A percentile compares a stretch with the other conserved stretches of the same genome.
Conservation (phyloP, 1,140 invertebrate species). For the Heliconius nattereri region DNA sequence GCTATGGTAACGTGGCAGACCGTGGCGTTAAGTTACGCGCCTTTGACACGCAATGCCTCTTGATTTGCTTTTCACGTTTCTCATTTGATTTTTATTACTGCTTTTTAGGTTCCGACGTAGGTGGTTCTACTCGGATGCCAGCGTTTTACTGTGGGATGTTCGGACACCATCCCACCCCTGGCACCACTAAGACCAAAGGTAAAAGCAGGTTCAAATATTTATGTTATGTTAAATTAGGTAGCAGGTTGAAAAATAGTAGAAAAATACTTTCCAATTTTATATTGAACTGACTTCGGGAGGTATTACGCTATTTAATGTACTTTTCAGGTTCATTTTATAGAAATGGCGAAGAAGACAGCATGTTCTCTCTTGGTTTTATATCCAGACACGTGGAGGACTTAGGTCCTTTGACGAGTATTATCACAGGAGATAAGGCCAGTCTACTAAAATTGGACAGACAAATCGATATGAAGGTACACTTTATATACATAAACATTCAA, state of each 20-base stretch:
- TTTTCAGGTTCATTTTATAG: constrained; percentile 47
- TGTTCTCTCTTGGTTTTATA: constrained; percentile 68
- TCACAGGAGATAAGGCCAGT: constrained; percentile 58
- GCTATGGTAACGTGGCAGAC: too few species aligned
- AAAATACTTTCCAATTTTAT: not conserved
- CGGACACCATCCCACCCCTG: constrained; percentile 93
- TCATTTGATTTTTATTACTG: not conserved
- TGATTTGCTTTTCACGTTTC: not conserved
- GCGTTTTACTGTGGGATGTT: constrained; percentile 97
- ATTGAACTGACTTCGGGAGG: not conserved
- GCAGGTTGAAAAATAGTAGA: too few species aligned
- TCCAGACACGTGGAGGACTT: constrained; percentile 66
- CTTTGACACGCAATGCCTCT: too few species aligned
- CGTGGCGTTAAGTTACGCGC: too few species aligned
- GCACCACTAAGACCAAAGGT: constrained; percentile 80
- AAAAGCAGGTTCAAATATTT: not conserved
- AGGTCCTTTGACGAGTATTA: constrained; percentile 56
- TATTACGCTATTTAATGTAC: not conserved
- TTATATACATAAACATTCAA: too few species aligned
- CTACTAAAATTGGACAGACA: constrained; percentile 56
- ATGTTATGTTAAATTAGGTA: not conserved
- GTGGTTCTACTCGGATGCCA: constrained; percentile 97
- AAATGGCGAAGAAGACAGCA: constrained; percentile 55
- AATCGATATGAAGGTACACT: constrained; percentile 58
- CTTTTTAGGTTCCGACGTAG: constrained; percentile 90